Base-by-base conservation (phyloP, 2,113 vertebrate genomes). In the Elephantulus edwardii region DNA sequence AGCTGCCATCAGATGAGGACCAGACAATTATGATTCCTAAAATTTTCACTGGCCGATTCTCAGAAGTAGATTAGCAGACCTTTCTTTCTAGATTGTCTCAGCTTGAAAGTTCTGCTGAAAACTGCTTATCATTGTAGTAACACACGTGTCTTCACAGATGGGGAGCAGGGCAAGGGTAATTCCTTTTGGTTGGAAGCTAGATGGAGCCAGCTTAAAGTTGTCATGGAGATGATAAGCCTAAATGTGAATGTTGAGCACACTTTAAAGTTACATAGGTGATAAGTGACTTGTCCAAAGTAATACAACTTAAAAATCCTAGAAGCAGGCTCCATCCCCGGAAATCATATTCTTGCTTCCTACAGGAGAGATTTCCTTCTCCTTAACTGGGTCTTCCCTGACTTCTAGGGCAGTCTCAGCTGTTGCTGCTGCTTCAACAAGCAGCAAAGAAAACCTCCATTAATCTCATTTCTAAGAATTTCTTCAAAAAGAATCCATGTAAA, bases 181-280 rank as follows among this genome's bases (percentile, higher is more conserved):
- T 75, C 46, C 40, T 30, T 6, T 1, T 24, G 19, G 17, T 46
- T 35, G 50, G 44, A 46, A n/a, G 54, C 33, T 52, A 54, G 8
- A 0, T 6, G 48, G 56, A 14, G 16, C 33, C 22, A 8, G 40
- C 20, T 26, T 38, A 3, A 22, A 40, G 33, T 40, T 42, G 33
- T 1, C 13, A 35, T 9, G 10, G 78, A 54, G 35, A 42, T 16
- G 64, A 17, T 24, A 46, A 13, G 2, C 35, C 14, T 28, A 17
- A 8, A 20, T 1, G 30, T 42, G n/a, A 5, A 42, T 40, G 33
- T 1, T 9, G 7, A 42, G 6, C 8, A 1, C 54, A 46, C 17
- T n/a, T n/a, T n/a, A n/a, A n/a, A n/a, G n/a, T n/a, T n/a, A n/a
- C n/a, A n/a, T n/a, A n/a, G n/a, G n/a, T n/a, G n/a, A n/a, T n/a